Conservation (phyloP, 2,113 vertebrate species). For the Campylorhamphus procurvoides region DNA sequence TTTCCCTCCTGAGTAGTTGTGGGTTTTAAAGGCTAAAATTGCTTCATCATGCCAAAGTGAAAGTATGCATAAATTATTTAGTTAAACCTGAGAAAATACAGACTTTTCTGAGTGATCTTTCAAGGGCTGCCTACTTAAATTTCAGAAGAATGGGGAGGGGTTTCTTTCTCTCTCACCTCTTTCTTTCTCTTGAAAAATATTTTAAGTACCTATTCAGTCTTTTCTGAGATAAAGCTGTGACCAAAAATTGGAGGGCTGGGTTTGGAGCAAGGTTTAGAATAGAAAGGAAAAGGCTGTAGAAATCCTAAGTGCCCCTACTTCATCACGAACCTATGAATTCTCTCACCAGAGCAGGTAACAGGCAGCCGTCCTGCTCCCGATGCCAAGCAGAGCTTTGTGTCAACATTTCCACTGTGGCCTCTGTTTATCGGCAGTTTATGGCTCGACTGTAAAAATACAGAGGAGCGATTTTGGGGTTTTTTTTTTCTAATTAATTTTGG, state of each 20-base stretch:
- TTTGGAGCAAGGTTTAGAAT: conserved; percentile 42
- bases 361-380: neutral
- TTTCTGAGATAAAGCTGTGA: conserved; percentile 64
- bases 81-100: conserved; percentile 90
- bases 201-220: conserved; percentile 68
- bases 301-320: conserved; percentile 51
- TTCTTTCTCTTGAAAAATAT: conserved; percentile 74
- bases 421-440: conserved; percentile 21
- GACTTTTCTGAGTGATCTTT: conserved; percentile 84
- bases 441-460: conserved; percentile 33
- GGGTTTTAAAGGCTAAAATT: conserved; percentile 94
- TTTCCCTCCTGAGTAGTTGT: conserved; percentile 86
- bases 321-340: neutral
- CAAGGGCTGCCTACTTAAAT: conserved; percentile 83
- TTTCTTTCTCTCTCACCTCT: conserved; percentile 42
- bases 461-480: neutral
- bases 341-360: conserved; percentile 54
- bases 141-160: conserved; percentile 78
- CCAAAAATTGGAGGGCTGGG: conserved; percentile 62
- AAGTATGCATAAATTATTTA: conserved; percentile 98
- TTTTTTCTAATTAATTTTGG: conserved; percentile 1
- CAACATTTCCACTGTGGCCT: neutral
- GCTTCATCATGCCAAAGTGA: conserved; percentile 95
- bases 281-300: conserved; percentile 48
- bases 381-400: neutral